Conservation (phyloP, 53 echinoderm and acorn worm species). For the Zoroaster sp. region DNA sequence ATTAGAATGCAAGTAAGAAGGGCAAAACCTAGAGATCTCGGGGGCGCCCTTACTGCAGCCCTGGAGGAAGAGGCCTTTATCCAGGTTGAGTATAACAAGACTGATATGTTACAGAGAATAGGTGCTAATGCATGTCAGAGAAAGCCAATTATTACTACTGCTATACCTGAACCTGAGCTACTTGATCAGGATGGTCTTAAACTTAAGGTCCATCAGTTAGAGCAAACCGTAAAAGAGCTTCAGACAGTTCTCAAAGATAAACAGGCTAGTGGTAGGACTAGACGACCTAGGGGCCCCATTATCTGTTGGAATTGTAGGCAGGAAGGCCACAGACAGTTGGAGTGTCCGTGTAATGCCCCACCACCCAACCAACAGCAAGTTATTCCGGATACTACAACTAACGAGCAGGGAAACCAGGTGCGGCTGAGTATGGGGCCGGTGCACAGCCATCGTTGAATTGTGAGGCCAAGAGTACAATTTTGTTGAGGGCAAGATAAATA, state of each 20-base stretch:
- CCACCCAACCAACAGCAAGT: too few relatives aligned
- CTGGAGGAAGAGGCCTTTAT: too few relatives aligned
- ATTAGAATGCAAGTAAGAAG: too few relatives aligned
- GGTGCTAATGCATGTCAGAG: background rate
- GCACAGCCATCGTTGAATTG: slow-evolving; percentile 3
- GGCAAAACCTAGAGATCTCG: too few relatives aligned
- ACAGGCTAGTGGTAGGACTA: background rate
- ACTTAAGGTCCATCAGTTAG: background rate
- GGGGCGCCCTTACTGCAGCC: too few relatives aligned
- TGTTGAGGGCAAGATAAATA: background rate
- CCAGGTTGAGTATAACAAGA: too few relatives aligned
- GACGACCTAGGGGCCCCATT: background rate
- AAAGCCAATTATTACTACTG: background rate
- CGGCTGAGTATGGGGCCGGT: slow-evolving; percentile 43
- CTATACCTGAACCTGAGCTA: background rate
- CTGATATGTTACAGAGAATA: too few relatives aligned
- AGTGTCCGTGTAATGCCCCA: background rate
- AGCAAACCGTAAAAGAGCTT: background rate
- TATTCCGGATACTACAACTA: background rate
- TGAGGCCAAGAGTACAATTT: slow-evolving; percentile 2
- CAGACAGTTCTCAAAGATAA: background rate
- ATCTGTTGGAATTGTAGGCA: slow-evolving; percentile 14
- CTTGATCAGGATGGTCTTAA: background rate
- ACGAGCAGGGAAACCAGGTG: background rate
- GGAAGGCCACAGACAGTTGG: slow-evolving; percentile 13